These are phyloP conservation scores for Lithobates sylvaticus DNA, from an alignment of 2,797 vertebrate species.

Conservation along the genomic window DNA sequence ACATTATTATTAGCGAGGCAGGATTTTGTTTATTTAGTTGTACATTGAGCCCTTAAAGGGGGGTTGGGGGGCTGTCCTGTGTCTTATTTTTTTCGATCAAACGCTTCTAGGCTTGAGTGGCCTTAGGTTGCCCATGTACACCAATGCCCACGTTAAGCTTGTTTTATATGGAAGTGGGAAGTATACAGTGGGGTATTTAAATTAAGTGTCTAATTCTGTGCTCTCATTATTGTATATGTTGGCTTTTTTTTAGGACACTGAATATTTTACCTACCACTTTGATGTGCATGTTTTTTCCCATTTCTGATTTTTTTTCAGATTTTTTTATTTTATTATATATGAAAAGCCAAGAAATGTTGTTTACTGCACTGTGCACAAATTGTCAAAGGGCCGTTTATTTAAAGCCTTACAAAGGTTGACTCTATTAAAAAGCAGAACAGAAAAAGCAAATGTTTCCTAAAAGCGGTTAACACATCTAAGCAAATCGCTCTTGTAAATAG, in stretches of 20 bases:
- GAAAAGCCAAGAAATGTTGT: background rate
- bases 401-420: background rate
- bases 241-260: background rate
- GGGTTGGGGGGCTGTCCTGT: no score
- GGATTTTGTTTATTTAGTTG: no score
- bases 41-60: no score
- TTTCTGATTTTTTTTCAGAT: background rate
- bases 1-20: no score
- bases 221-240: background rate
- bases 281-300: background rate
- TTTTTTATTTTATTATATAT: background rate
- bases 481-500: conserved; percentile 19
- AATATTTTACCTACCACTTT: background rate
- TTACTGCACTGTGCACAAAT: background rate
- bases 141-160: no score
- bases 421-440: conserved; percentile 14
- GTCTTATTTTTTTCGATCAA: no score
- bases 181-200: no score
- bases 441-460: conserved; percentile 24
- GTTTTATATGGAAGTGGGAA: no score
- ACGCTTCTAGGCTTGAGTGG: no score
- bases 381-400: conserved; percentile 2
- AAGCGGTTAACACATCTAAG: conserved; percentile 18
- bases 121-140: no score
- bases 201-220: background rate